Base-by-base conservation (phyloP, 2,888 invertebrate genomes). In the Rhogogaster chlorosoma region DNA sequence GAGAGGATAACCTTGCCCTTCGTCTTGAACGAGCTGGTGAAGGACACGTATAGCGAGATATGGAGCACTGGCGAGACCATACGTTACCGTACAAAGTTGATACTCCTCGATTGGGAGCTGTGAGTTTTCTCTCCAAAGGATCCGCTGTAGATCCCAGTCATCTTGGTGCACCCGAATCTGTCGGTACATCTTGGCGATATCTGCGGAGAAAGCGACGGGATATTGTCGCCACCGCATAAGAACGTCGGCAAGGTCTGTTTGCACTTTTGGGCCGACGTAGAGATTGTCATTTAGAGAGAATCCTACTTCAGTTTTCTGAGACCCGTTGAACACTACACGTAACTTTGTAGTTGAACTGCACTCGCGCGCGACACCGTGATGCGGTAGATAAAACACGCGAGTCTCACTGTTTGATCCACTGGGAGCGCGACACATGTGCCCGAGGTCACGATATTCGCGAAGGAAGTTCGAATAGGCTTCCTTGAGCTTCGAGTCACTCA, bases 101-200 rank as follows among this genome's bases (percentile, higher is more conserved):
- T 84, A 85, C n/a, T 87, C 87, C 10, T 88, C 86, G 38, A 38
- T 38, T 7, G 5, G 6, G 38, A 38, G 38, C 38, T 5, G 6
- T 2, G 38, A 4, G 6, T n/a, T n/a, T n/a, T n/a, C n/a, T n/a
- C n/a, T n/a, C n/a, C n/a, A n/a, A n/a, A 7, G 7, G 38, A 38
- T 7, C 38, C 89, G 83, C 73, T 93, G 93, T n/a, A 90, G 88
- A n/a, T 89, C 53, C 22, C 88, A 83, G 73, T 93, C 89, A 1
- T 87, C 85, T 0, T 85, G 75, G 22, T 88, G 83, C 0, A 93
- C 84, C 0, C 61, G 18, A n/a, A 92, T 88, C 85, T 92, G 91
- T 0, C 91, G 87, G 84, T 90, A 93, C 91, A 93, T 93, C 87
- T 93, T 93, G 29, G 88, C 89, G 15, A 93, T 90, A 83, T 93